A percentile compares a stretch with the other conserved stretches of the same genome.
phyloP scores from a whole-genome alignment of 1,140 invertebrate species.

The Pemphigus obesinymphae region DNA sequence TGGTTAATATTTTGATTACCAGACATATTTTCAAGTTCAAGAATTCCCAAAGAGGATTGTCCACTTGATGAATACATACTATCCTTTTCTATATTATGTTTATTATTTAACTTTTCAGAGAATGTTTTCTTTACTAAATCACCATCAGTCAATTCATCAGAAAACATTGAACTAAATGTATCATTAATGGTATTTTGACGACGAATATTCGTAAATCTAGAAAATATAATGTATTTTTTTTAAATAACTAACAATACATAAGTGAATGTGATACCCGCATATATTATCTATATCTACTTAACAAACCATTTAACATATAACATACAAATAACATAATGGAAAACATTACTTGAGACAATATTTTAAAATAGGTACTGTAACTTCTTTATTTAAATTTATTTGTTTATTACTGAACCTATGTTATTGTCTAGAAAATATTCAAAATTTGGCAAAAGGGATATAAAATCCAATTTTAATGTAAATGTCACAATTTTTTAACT shows the following conservation, averaged over 20 bases:
- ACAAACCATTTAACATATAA: too few species aligned
- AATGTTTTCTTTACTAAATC: conserved; percentile 12
- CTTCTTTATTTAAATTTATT: too few species aligned
- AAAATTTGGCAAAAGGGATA: too few species aligned
- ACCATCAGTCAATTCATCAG: not conserved
- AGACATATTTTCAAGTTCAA: conserved; percentile 34
- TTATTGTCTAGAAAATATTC: too few species aligned
- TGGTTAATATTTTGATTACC: not conserved
- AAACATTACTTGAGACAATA: too few species aligned
- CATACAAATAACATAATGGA: too few species aligned
- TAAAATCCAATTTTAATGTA: too few species aligned
- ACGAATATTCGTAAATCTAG: not conserved
- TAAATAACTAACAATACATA: not conserved
- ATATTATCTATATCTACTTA: too few species aligned
- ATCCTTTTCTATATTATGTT: not conserved
- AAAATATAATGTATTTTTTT: not conserved
- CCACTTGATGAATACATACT: conserved; percentile 20
- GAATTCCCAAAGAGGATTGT: conserved; percentile 25
- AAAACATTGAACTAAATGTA: conserved; percentile 18
- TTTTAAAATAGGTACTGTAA: too few species aligned
- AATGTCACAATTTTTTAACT: too few species aligned
- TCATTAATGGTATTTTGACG: not conserved
- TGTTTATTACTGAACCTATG: too few species aligned
- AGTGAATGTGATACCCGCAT: too few species aligned
- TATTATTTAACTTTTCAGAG: not conserved